These are phyloP conservation scores for Meteorus colon DNA, from an alignment of 2,888 invertebrate species.

Conservation along the genomic window DNA sequence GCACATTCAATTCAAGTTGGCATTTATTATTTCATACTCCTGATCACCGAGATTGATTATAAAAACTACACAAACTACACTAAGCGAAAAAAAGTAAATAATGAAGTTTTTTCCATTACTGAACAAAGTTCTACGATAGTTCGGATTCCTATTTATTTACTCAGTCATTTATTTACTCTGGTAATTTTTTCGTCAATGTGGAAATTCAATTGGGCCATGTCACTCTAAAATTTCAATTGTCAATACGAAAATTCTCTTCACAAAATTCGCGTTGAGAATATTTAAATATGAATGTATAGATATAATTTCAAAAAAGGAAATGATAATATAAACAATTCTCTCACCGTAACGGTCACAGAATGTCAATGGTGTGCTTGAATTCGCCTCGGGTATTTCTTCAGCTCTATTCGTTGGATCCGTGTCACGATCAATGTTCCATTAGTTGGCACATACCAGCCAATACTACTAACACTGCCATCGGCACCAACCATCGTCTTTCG, in stretches of 20 bases:
- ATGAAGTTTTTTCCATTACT: no score
- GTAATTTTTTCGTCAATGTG: no score
- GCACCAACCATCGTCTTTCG: not conserved
- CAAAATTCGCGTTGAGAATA: no score
- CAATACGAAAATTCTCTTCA: not conserved
- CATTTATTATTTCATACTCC: no score
- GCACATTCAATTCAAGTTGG: no score
- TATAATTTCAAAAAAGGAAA: not conserved
- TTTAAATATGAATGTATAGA: not conserved
- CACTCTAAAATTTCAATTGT: not conserved
- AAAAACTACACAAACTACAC: no score
- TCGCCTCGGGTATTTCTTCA: slow-evolving; percentile 2
- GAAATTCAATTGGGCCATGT: not conserved
- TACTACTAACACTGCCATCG: not conserved
- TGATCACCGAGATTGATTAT: no score
- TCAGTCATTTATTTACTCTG: no score
- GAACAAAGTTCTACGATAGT: no score
- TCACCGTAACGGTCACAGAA: slow-evolving; percentile 26
- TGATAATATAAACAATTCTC: slow-evolving; percentile 8
- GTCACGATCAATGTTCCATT: slow-evolving; percentile 39
- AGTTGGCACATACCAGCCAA: slow-evolving; percentile 28
- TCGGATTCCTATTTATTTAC: no score
- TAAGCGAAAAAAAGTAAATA: no score
- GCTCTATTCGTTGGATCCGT: slow-evolving; percentile 27
- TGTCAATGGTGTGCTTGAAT: slow-evolving; percentile 24